phyloP scores from a whole-genome alignment of 2,888 invertebrate species.

The Oxytorus armatus region DNA sequence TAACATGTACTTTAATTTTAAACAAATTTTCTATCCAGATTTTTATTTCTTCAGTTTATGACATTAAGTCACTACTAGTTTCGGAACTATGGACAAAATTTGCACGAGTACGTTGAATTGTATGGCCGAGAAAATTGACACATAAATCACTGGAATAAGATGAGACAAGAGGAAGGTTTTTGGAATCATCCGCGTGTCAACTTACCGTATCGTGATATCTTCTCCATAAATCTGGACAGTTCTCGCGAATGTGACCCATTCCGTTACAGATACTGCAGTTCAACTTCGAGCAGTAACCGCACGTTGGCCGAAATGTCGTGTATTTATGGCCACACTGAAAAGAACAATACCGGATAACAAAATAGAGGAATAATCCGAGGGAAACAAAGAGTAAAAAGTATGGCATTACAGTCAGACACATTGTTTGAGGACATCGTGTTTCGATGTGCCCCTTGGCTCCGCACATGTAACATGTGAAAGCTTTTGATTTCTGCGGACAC shows the following conservation, averaged over 20 bases:
- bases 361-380: conserved; percentile 9
- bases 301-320: conserved; percentile 83
- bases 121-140: too few species aligned
- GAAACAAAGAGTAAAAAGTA: background rate
- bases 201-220: conserved; percentile 90
- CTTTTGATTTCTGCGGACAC: conserved; percentile 86
- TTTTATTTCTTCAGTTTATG: too few species aligned
- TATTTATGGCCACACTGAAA: conserved; percentile 88
- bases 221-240: conserved; percentile 91
- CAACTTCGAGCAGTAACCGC: conserved; percentile 85
- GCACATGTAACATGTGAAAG: conserved; percentile 88
- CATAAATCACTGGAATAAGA: too few species aligned
- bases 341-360: conserved; percentile 54
- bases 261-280: conserved; percentile 88
- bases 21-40: too few species aligned
- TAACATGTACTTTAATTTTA: too few species aligned
- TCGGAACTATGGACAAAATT: too few species aligned
- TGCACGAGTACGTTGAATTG: too few species aligned
- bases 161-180: background rate
- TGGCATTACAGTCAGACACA: conserved; percentile 89
- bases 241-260: conserved; percentile 87
- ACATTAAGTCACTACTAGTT: too few species aligned
- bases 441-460: conserved; percentile 88
- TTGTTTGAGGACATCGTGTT: conserved; percentile 88
- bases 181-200: background rate